A percentile compares a stretch with the other conserved stretches of the same genome.
Conservation (phyloP, 2,888 invertebrate species). For the Eupelmus urozonus region DNA sequence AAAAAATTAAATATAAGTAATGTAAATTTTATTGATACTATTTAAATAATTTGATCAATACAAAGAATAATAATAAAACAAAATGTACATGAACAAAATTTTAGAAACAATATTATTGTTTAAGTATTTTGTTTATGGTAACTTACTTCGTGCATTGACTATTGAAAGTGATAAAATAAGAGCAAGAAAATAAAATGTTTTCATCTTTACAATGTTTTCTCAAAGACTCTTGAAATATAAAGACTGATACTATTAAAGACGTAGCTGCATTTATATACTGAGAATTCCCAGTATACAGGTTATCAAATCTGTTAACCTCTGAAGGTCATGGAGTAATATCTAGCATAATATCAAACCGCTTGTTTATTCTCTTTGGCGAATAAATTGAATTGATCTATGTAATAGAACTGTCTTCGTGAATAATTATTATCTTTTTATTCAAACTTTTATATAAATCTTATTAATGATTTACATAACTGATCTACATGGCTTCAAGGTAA, state of each 20-base stretch:
- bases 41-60: too few species aligned
- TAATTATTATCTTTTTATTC: too few species aligned
- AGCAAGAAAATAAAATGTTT: not conserved
- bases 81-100: not conserved
- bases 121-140: not conserved
- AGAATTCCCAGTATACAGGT: not conserved
- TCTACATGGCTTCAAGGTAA: too few species aligned
- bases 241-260: slow-evolving; percentile 1
- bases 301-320: slow-evolving; percentile 25
- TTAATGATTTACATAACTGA: too few species aligned
- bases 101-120: not conserved
- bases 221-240: not conserved
- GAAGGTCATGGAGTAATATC: not conserved
- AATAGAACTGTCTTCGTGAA: too few species aligned
- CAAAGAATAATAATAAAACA: too few species aligned
- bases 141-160: slow-evolving; percentile 11
- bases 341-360: too few species aligned
- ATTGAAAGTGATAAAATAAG: slow-evolving; percentile 5
- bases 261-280: slow-evolving; percentile 13
- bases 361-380: too few species aligned
- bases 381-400: too few species aligned
- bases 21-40: too few species aligned
- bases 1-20: too few species aligned
- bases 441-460: too few species aligned
- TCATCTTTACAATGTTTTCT: slow-evolving; percentile 10